Evolutionary conservation across 2,113 vertebrate species (phyloP).

Genomic region (Anguilla rostrata): DNA sequence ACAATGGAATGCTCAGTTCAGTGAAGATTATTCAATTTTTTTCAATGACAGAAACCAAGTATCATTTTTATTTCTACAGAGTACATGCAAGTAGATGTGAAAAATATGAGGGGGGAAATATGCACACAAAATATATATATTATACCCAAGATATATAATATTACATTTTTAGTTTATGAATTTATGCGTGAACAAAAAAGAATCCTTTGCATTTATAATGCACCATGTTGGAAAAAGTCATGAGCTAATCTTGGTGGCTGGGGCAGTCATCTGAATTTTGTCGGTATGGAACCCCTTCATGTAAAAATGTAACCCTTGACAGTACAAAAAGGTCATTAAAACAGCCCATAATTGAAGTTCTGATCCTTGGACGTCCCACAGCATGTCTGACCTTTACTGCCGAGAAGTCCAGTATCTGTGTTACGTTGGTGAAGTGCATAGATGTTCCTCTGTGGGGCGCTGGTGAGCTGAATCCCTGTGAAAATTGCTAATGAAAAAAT

Average conservation of each 20-base stretch:
- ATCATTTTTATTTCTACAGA: neutral
- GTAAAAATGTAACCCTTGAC: neutral
- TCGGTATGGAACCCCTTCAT: neutral
- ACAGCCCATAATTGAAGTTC: neutral
- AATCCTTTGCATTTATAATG: neutral
- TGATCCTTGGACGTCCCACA: neutral
- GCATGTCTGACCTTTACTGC: no score
- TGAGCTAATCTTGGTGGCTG: neutral
- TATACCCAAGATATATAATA: no score
- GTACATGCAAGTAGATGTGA: no score
- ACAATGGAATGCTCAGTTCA: neutral
- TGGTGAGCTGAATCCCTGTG: no score
- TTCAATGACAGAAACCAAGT: neutral
- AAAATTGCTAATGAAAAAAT: no score
- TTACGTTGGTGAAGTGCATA: neutral
- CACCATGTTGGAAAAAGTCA: no score
- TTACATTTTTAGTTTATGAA: neutral
- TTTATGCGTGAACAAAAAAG: neutral
- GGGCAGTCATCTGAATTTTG: neutral
- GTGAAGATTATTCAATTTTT: neutral
- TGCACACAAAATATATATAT: no score
- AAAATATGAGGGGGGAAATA: no score
- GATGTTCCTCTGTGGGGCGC: no score
- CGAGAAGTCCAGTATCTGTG: neutral
- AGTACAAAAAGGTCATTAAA: neutral